phyloP scores from a whole-genome alignment of 2,113 vertebrate species.

The Guaruba guarouba region DNA sequence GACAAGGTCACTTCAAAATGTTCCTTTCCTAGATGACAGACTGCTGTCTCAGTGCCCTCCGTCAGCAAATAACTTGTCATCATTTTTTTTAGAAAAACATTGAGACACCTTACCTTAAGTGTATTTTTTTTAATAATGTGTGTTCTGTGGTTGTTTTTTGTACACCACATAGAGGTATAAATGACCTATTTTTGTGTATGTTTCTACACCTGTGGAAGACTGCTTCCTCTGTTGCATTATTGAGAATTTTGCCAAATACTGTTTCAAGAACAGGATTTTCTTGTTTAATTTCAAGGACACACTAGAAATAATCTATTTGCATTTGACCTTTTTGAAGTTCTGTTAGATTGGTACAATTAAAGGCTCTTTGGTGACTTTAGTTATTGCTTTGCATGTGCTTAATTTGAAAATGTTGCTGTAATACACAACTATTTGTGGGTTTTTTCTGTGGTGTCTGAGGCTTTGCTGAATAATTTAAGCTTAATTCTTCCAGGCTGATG shows the following conservation, averaged over 20 bases:
- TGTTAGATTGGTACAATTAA: neutral
- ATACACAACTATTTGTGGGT: neutral
- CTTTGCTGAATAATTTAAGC: neutral
- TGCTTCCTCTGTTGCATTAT: neutral
- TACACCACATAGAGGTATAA: rapidly evolving
- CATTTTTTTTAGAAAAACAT: neutral
- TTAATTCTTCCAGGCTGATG: neutral
- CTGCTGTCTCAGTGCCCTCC: neutral
- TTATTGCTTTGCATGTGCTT: neutral
- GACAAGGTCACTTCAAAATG: neutral
- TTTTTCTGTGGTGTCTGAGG: neutral
- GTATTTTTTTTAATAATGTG: neutral
- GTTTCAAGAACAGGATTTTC: neutral
- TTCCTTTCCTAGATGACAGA: neutral
- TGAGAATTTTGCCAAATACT: neutral
- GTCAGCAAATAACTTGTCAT: neutral
- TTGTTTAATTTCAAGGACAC: neutral
- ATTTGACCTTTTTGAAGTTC: neutral
- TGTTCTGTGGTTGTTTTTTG: rapidly evolving
- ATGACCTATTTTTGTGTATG: neutral
- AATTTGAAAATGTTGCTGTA: neutral
- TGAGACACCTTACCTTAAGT: neutral
- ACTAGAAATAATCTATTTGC: neutral
- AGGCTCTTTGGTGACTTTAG: neutral
- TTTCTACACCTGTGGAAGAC: neutral